Evolutionary conservation across 2,888 invertebrate species (phyloP), one percentile per base, ranked within the genome.

Genomic region (Lasioglossum figueresi): DNA sequence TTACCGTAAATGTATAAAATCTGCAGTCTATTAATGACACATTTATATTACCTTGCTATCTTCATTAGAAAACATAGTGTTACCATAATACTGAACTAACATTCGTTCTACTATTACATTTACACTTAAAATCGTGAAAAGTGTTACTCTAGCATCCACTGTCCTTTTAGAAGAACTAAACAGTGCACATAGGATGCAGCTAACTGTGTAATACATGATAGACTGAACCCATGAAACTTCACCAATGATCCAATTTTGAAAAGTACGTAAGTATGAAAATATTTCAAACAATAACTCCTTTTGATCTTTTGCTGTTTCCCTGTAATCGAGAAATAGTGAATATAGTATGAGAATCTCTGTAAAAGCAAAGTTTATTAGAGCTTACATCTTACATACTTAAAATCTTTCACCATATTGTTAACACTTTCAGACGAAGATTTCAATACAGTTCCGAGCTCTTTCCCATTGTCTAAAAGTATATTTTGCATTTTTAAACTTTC

Each of bases 201-300:
- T 94, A 6, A 95, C 89, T 27, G 95, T 92, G 91, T 97, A 97
- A 94, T 96, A 97, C n/a, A 96, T 92, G 45, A 97, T 93, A 0
- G 96, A 96, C 92, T 97, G 96, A 82, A 97, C 94, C 95, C 96
- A 96, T 1, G 96, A 96, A 77, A 97, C 95, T 95, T 97, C 97
- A 6, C 96, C 96, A 12, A 97, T 94, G 80, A 97, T 95, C 95
- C 96, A 96, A 72, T 95, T 94, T 93, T 97, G 97, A 83, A 97
- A 95, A 75, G 95, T 95, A 23, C 95, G 94, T 63, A 97, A 93
- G 81, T 96, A 95, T 31, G 96, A 95, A 90, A 96, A 96, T 73
- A 96, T 95, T 89, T 96, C 95, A 85, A 95, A 94, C 63, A 97
- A 95, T 72, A 96, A 92, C 86, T 96, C 95, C 83, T 95, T 95